phyloP scores from a whole-genome alignment of 2,797 vertebrate genomes.

The Lacerta viridis region DNA sequence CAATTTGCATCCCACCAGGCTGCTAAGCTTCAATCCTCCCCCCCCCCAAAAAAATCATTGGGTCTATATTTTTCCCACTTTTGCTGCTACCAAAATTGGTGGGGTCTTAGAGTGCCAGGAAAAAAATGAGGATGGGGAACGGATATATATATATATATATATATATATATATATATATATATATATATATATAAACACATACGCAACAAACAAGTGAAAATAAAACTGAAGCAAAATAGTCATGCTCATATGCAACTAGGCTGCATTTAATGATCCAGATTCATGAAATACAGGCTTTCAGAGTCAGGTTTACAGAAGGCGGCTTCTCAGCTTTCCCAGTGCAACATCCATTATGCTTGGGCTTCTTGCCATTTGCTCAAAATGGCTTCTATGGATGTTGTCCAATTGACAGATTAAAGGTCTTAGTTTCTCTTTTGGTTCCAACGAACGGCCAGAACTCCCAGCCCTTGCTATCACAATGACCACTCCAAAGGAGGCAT shows the following conservation, averaged over 20 bases:
- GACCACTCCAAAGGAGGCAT: neutral
- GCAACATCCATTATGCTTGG: neutral
- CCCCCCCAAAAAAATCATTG: too few relatives aligned
- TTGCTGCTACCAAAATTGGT: too few relatives aligned
- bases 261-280: fast-evolving
- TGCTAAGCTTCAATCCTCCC: too few relatives aligned
- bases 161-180: too few relatives aligned
- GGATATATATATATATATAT: too few relatives aligned
- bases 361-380: neutral
- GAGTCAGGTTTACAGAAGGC: fast-evolving
- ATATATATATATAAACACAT: too few relatives aligned
- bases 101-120: too few relatives aligned
- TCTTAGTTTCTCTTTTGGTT: neutral
- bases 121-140: too few relatives aligned
- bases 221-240: neutral
- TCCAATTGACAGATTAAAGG: constrained; percentile 3
- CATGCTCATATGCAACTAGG: neutral
- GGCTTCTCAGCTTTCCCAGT: neutral
- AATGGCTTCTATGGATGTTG: neutral
- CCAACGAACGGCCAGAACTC: neutral
- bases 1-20: too few relatives aligned
- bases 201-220: neutral
- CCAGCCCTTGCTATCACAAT: neutral
- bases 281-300: neutral
- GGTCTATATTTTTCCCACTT: too few relatives aligned